Evolutionary conservation across 2,888 invertebrate genomes (phyloP), one percentile per base, ranked within the genome.

Genomic region (Epistrophe grossulariae): DNA sequence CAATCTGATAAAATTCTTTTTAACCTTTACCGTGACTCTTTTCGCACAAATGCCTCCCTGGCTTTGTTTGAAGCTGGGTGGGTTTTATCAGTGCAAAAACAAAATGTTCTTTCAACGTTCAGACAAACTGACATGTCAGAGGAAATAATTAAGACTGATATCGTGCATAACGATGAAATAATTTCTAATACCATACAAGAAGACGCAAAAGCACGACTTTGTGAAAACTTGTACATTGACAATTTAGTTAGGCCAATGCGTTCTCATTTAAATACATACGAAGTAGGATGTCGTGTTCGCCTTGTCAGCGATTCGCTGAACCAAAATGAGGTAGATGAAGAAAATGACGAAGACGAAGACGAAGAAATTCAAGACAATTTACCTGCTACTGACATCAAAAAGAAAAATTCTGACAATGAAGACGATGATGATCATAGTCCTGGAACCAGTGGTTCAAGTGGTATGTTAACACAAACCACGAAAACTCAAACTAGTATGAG

Each of bases 361-460:
- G 89, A 91, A 91, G 88, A 90, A 70, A 88, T 89, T 57, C 85
- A 79, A 88, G 17, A 83, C 87, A 10, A 74, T 40, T 84, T 85
- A 15, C 89, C 90, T 68, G 88, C 90, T 83, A 91, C 91, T 79
- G 91, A 93, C 88, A 90, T 89, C 57, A 94, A 90, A 66, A 90
- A 91, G 88, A 90, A 90, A 28, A 89, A 91, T 84, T 90, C 90
- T 87, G 90, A 92, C 77, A 90, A 94, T 88, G 94, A 94, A 90
- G 94, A 94, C 89, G 94, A 95, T 89, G 94, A 94, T 90, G 95
- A 94, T 89, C 94, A 93, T 90, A 95, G 94, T 91, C 95, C 95
- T 31, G 95, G 94, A 88, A 95, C 94, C 89, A 94, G 94, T 90
- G 93, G 94, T 90, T 95, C 95, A 79, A 95, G 95, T 90, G 95